A percentile compares a stretch with the other conserved stretches of the same genome.
phyloP scores from a whole-genome alignment of 2,888 invertebrate species.

The Cephus nigrinus region DNA sequence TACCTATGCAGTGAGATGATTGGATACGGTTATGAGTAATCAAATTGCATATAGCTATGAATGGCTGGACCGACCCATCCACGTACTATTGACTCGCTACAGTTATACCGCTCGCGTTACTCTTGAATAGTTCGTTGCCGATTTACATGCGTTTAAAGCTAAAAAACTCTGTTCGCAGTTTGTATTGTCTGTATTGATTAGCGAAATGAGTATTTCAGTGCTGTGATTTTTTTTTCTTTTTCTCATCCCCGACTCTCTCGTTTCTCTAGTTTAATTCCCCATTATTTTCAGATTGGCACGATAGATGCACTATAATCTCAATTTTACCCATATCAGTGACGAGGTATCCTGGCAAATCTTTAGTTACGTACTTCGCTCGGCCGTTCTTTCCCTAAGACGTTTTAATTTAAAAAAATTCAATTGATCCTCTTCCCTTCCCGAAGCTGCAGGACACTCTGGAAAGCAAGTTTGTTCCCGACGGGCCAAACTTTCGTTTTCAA shows the following conservation, averaged over 20 bases:
- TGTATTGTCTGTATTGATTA: background rate
- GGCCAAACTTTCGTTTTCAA: background rate
- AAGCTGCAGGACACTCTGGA: background rate
- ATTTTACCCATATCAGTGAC: background rate
- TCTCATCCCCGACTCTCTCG: background rate
- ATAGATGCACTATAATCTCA: background rate
- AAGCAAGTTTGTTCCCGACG: background rate
- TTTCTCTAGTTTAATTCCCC: background rate
- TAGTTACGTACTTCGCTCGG: background rate
- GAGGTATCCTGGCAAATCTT: background rate
- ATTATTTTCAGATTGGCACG: background rate
- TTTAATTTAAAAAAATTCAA: background rate
- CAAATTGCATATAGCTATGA: background rate
- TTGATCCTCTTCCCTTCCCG: background rate
- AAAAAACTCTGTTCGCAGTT: background rate
- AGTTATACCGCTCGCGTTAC: background rate
- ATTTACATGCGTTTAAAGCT: background rate
- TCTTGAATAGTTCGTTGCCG: background rate
- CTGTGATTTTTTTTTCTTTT: background rate
- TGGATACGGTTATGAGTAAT: background rate
- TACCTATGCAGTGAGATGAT: background rate
- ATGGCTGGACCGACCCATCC: background rate
- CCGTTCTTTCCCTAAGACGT: background rate
- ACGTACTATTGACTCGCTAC: background rate
- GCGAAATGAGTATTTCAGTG: background rate